A percentile compares a stretch with the other conserved stretches of the same genome.
phyloP scores from a whole-genome alignment of 1,140 invertebrate genomes.

The Dolichoris vasculosae region DNA sequence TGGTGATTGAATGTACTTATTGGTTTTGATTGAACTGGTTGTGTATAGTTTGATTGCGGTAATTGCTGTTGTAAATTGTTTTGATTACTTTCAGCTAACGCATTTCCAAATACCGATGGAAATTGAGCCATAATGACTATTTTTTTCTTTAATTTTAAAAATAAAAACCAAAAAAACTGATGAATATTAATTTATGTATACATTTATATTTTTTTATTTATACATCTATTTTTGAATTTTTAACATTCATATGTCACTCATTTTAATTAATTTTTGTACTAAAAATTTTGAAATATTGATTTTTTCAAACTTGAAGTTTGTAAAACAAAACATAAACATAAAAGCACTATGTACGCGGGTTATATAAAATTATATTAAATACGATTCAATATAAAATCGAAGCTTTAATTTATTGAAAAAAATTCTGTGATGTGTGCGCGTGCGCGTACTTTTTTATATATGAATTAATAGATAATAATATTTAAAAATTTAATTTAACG shows the following conservation, averaged over 20 bases:
- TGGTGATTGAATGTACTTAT: not conserved
- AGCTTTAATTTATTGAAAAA: too few relatives aligned
- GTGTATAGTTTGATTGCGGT: not conserved
- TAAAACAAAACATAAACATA: slow-evolving; percentile 14
- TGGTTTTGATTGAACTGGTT: not conserved
- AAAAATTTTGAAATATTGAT: slow-evolving; percentile 23
- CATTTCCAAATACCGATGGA: slow-evolving; percentile 23
- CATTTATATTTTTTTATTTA: slow-evolving; percentile 12
- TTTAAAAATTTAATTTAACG: too few relatives aligned
- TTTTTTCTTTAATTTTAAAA: not conserved
- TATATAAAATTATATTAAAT: too few relatives aligned
- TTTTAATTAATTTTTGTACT: not conserved
- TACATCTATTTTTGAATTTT: not conserved
- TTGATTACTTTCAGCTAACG: not conserved
- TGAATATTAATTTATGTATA: too few relatives aligned
- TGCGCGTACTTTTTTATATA: too few relatives aligned
- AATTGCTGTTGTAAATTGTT: slow-evolving; percentile 18
- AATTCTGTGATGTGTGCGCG: too few relatives aligned
- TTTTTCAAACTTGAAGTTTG: slow-evolving; percentile 25
- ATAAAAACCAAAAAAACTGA: not conserved
- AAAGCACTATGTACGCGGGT: not conserved
- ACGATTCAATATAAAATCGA: too few relatives aligned
- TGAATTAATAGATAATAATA: too few relatives aligned
- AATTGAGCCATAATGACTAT: slow-evolving; percentile 24
- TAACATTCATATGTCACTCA: not conserved